phyloP scores from a whole-genome alignment of 2,888 invertebrate species.

The Sthenelais limicola region DNA sequence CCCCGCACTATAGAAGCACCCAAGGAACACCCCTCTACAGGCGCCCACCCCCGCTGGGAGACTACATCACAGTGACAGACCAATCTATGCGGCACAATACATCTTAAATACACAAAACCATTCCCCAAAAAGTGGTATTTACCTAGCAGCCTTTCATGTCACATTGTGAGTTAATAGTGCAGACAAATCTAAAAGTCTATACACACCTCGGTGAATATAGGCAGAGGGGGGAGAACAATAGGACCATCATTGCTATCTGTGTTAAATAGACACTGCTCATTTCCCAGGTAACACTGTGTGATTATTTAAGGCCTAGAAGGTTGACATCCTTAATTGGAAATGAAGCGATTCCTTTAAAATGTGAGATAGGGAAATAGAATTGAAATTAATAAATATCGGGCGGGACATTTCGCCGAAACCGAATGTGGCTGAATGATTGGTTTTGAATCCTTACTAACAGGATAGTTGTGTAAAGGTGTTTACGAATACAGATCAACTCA shows the following conservation, averaged over 20 bases:
- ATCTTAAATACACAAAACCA: slow-evolving; percentile 30
- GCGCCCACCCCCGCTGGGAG: slow-evolving; percentile 34
- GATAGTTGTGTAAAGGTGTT: too few relatives aligned
- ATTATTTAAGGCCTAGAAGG: neutral
- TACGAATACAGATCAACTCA: too few relatives aligned
- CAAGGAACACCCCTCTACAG: neutral
- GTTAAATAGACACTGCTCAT: neutral
- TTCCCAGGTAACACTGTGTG: neutral
- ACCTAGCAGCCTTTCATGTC: slow-evolving; percentile 32
- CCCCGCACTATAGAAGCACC: neutral
- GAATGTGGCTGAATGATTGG: too few relatives aligned
- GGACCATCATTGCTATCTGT: neutral
- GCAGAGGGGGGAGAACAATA: too few relatives aligned
- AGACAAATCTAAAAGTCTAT: neutral
- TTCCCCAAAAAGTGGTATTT: slow-evolving; percentile 33
- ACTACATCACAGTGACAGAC: slow-evolving; percentile 38
- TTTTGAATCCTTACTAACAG: too few relatives aligned
- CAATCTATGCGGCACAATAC: slow-evolving; percentile 34
- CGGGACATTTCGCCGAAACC: too few relatives aligned
- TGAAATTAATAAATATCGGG: too few relatives aligned
- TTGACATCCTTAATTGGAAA: too few relatives aligned
- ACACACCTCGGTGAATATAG: neutral
- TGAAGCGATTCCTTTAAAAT: too few relatives aligned
- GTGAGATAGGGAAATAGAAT: too few relatives aligned
- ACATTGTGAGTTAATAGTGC: slow-evolving; percentile 35